These are phyloP conservation scores for Peribatodes rhomboidaria DNA, from an alignment of 2,888 invertebrate species.

Conservation along the genomic window DNA sequence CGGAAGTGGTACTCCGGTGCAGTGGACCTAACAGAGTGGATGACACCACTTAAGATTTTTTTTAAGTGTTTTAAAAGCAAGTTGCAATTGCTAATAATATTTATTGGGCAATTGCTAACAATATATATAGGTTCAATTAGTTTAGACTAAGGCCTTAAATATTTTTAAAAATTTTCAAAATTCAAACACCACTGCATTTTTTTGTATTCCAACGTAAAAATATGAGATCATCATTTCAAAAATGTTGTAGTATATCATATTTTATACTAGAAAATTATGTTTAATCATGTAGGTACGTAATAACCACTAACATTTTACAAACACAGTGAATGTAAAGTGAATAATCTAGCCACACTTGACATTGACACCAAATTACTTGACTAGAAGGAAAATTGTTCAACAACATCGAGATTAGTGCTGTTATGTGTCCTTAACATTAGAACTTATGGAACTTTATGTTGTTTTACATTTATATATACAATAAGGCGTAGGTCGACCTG, in stretches of 20 bases:
- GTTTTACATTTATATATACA: not conserved
- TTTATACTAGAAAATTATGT: not conserved
- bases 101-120: too few species aligned
- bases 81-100: too few species aligned
- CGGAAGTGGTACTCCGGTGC: constrained; percentile 80
- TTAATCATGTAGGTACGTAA: not conserved
- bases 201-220: too few species aligned
- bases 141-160: too few species aligned
- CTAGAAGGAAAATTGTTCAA: constrained; percentile 72
- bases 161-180: too few species aligned
- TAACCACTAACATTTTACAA: constrained; percentile 24
- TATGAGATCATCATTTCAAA: too few species aligned
- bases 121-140: too few species aligned
- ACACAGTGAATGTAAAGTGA: constrained; percentile 45
- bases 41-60: constrained; percentile 58
- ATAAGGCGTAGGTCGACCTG: too few species aligned
- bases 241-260: too few species aligned
- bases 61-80: too few species aligned
- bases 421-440: constrained; percentile 47
- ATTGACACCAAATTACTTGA: constrained; percentile 72
- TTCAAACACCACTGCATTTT: too few species aligned
- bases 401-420: constrained; percentile 51
- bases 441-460: not conserved
- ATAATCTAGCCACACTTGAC: constrained; percentile 74
- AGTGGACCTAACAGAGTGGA: constrained; percentile 69